Conservation (phyloP, 2,888 invertebrate species). For the Laspeyria flexula region DNA sequence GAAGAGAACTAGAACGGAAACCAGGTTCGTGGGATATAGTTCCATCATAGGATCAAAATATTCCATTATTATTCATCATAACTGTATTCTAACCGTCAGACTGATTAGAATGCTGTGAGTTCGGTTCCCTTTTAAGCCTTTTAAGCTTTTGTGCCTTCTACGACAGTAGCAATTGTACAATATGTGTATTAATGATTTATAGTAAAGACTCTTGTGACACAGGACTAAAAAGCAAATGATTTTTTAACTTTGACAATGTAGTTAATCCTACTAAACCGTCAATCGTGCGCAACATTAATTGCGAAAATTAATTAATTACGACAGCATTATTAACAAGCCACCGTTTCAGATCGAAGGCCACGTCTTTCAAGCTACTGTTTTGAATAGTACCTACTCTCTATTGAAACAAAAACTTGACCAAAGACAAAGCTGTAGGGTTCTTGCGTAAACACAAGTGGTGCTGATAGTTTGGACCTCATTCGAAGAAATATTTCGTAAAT, state of each 20-base stretch:
- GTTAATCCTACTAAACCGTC: not conserved
- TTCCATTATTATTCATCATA: too few species aligned
- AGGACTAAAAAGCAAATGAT: not conserved
- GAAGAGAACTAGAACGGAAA: too few species aligned
- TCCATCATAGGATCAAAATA: too few species aligned
- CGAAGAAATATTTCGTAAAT: conserved; percentile 15
- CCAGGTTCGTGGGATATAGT: too few species aligned
- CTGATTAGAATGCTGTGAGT: too few species aligned
- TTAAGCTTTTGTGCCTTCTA: too few species aligned
- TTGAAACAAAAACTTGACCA: conserved; percentile 28
- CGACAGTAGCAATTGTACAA: too few species aligned
- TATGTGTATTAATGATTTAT: too few species aligned
- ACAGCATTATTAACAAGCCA: conserved; percentile 19
- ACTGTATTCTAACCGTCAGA: too few species aligned
- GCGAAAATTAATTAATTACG: conserved; percentile 25
- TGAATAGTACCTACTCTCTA: conserved; percentile 25
- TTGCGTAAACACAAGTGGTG: conserved; percentile 27
- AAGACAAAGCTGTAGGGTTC: conserved; percentile 24
- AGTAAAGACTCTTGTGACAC: too few species aligned
- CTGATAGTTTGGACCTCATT: not conserved
- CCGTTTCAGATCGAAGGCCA: conserved; percentile 34
- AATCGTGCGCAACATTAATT: conserved; percentile 16
- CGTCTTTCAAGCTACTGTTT: conserved; percentile 19
- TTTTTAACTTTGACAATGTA: too few species aligned
- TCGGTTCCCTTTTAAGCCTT: too few species aligned